These are phyloP conservation scores for Nymphicus hollandicus DNA, from an alignment of 2,113 vertebrate genomes.

Conservation along the genomic window DNA sequence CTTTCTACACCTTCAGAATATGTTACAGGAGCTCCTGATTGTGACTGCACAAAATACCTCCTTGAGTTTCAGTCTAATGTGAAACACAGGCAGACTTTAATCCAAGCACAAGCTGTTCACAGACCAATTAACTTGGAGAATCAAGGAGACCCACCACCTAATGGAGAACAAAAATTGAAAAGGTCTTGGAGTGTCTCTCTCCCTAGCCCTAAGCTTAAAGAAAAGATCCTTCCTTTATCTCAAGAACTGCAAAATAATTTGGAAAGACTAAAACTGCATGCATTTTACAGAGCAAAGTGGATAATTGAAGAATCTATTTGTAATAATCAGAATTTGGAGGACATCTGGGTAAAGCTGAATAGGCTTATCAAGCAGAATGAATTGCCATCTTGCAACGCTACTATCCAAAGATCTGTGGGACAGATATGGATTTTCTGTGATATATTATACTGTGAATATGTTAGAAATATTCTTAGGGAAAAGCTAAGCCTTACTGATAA, in stretches of 20 bases:
- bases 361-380: slow-evolving; percentile 66
- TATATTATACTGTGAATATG: slow-evolving; percentile 82
- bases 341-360: slow-evolving; percentile 82
- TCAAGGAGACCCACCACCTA: slow-evolving; percentile 24
- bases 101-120: neutral
- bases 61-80: slow-evolving; percentile 72
- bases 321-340: slow-evolving; percentile 76
- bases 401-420: slow-evolving; percentile 80
- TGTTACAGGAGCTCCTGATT: slow-evolving; percentile 33
- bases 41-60: slow-evolving; percentile 72
- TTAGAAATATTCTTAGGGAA: slow-evolving; percentile 81
- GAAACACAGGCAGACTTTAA: slow-evolving; percentile 3
- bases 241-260: slow-evolving; percentile 72
- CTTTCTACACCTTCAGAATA: neutral
- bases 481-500: slow-evolving; percentile 80
- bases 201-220: slow-evolving; percentile 15
- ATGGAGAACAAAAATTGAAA: slow-evolving; percentile 18
- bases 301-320: slow-evolving; percentile 78
- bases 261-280: slow-evolving; percentile 78
- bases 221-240: slow-evolving; percentile 73
- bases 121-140: neutral
- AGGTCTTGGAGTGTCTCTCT: slow-evolving; percentile 86
- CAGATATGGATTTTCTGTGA: slow-evolving; percentile 97
- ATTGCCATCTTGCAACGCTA: slow-evolving; percentile 89
- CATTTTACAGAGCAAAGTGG: slow-evolving; percentile 86